Evolutionary conservation across 1,140 invertebrate genomes (phyloP), one percentile per base, ranked within the genome.

Genomic region (Calosoma granatense): DNA sequence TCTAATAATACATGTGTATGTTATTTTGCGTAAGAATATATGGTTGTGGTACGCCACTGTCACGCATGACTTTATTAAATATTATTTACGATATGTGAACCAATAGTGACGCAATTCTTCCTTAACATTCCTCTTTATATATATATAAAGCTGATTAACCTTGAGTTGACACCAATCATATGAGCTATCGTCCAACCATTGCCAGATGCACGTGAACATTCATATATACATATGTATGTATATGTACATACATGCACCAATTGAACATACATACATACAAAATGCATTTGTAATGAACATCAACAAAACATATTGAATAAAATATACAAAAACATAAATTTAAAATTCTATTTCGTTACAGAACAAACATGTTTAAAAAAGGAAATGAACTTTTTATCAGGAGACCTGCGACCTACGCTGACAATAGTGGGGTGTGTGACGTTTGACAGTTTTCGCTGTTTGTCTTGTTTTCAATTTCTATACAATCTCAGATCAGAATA

Each of bases 371-470:
- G 58, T 61, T 64, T 62, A 63, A 63, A 65, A 62, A 59, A 56
- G 65, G 66, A 67, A 67, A 67, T 67, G 63, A 65, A 67, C 61
- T 66, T 67, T 67, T 67, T 67, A 67, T 67, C 66, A 59, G 57
- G 47, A 55, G 55, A 65, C 63, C 64, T 61, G 58, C 65, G 63
- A 59, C 65, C 59, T 59, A 30, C 22, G 55, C 61, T 60, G 62
- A 61, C 62, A 63, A 61, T 57, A 58, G 30, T 57, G 58, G 52
- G 55, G 55, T 62, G 43, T 43, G 51, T 65, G 66, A 67, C 41
- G 41, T 11, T 58, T 66, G 66, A 67, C 64, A 64, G 56, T 65
- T 64, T 66, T 65, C 61, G 61, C 56, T 59, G 62, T 60, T 62
- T 60, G 63, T 58, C 61, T 65, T 63, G 63, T 64, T 66, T 66